Evolutionary conservation across 2,888 invertebrate genomes (phyloP), one percentile per base, ranked within the genome.

Genomic region (Mamestra brassicae): DNA sequence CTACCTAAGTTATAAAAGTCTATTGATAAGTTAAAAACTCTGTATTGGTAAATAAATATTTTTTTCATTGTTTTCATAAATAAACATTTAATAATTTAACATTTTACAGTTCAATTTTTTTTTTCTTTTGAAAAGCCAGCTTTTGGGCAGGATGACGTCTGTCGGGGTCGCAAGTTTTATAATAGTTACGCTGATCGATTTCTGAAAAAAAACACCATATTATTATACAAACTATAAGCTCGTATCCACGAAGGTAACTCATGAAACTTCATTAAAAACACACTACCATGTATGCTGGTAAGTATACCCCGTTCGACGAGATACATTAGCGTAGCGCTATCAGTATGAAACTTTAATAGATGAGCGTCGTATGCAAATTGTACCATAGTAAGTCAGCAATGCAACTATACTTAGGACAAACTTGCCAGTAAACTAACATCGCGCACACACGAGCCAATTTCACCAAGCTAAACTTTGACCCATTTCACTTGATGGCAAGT

Each of bases 331-430:
- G n/a, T 11, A 36, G 8, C 17, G 50, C 52, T 52, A 62, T 70
- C 45, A 57, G 17, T 11, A 45, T 50, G 26, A 47, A 82, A 81
- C 55, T 82, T 77, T 77, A 82, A 82, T 57, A 11, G 52, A 82
- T 42, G 79, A 66, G 83, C 71, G 54, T 50, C 57, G 26, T 62
- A 79, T 82, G 62, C 54, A 82, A 82, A 78, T 58, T 66, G 62
- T 77, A 36, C 62, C 38, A 80, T 58, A 82, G 79, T 77, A 79
- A 82, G 64, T 70, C 79, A 55, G 71, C 65, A 66, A 50, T 58
- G 62, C 71, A 58, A 78, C 70, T 66, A 66, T 55, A 77, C 65
- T 79, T 65, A 69, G 60, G 2, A 45, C 65, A 71, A 80, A 80
- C 78, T 80, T 66, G 45, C 26, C 11, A 11, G 62, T 54, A 13